These are phyloP conservation scores for Tiliacea citrago DNA, from an alignment of 2,888 invertebrate species.

Conservation along the genomic window DNA sequence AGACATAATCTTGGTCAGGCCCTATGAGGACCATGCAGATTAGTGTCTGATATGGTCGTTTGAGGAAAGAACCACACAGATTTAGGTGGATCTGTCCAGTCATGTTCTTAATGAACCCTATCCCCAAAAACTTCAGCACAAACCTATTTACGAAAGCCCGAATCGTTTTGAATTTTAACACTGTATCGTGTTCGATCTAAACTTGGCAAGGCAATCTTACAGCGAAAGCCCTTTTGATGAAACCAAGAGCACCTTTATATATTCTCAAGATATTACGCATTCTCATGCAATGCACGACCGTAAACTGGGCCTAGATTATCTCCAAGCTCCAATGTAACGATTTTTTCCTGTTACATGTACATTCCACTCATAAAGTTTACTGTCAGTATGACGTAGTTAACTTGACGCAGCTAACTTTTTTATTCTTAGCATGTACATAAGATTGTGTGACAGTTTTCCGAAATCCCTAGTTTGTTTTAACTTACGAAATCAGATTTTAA, in stretches of 20 bases:
- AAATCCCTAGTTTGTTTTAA: not conserved
- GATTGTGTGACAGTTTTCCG: constrained; percentile 10
- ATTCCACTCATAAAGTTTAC: not conserved
- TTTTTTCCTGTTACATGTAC: constrained; percentile 28
- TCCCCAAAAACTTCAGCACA: not conserved
- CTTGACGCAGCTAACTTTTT: not conserved
- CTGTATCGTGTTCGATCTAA: not conserved
- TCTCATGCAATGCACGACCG: not conserved
- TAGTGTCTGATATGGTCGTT: too few species aligned
- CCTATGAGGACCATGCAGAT: too few species aligned
- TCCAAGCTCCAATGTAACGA: not conserved
- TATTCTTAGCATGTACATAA: constrained; percentile 7
- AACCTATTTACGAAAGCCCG: not conserved
- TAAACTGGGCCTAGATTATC: not conserved
- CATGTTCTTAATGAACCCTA: too few species aligned
- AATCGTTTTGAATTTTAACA: not conserved
- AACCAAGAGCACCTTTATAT: not conserved
- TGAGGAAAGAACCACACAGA: too few species aligned
- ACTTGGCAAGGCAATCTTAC: not conserved
- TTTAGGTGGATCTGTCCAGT: too few species aligned
- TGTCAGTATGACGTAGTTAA: constrained; percentile 28
- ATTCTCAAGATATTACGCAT: not conserved
- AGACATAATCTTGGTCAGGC: too few species aligned
- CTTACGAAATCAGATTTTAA: constrained; percentile 15
- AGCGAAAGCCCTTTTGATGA: not conserved